These are phyloP conservation scores for Pandemis corylana DNA, from an alignment of 2,888 invertebrate genomes.

Conservation along the genomic window DNA sequence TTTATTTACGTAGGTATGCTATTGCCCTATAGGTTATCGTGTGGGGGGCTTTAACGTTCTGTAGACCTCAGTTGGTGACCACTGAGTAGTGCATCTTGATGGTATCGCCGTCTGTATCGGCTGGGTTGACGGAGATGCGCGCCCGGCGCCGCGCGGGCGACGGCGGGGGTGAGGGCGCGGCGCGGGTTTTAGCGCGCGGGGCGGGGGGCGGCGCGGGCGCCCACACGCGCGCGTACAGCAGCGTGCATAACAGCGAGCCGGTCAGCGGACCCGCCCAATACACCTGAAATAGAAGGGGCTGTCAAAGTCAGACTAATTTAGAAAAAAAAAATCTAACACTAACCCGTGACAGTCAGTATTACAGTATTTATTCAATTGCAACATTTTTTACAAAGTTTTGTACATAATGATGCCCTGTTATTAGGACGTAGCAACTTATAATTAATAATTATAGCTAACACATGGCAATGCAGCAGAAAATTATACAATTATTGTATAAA, in stretches of 20 bases:
- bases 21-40: background rate
- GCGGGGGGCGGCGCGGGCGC: background rate
- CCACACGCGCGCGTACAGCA: conserved; percentile 59
- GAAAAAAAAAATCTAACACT: too few species aligned
- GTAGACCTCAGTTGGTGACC: background rate
- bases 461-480: too few species aligned
- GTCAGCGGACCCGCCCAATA: conserved; percentile 87
- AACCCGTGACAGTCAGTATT: too few species aligned
- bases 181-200: conserved; percentile 21
- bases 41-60: background rate
- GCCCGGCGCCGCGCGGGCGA: conserved; percentile 1
- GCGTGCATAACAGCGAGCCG: conserved; percentile 58
- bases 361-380: too few species aligned
- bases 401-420: too few species aligned
- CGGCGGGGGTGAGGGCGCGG: conserved; percentile 18
- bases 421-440: too few species aligned
- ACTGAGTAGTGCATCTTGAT: conserved; percentile 18
- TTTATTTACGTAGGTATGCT: too few species aligned
- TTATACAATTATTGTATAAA: too few species aligned
- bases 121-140: conserved; percentile 7
- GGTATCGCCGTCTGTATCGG: background rate
- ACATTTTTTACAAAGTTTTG: too few species aligned
- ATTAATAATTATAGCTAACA: too few species aligned
- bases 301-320: too few species aligned
- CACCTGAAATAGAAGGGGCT: conserved; percentile 62